phyloP scores from a whole-genome alignment of 2,113 vertebrate genomes.

The Toxotes chatareus region DNA sequence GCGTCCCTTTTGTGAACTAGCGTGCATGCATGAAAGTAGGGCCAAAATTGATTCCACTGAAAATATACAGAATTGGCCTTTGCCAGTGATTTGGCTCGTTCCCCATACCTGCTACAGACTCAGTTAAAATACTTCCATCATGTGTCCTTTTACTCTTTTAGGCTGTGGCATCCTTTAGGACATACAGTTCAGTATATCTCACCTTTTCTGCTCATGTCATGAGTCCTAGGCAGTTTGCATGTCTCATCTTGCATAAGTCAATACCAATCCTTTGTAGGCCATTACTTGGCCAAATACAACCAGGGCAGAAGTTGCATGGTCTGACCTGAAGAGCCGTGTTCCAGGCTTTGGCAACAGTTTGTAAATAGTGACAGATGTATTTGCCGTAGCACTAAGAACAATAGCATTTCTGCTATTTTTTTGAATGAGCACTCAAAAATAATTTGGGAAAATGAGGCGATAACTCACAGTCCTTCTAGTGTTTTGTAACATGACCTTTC shows the following conservation, averaged over 20 bases:
- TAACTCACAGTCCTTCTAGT: background rate
- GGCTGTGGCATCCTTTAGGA: conserved; percentile 2
- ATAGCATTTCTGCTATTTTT: background rate
- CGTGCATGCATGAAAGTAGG: conserved; percentile 33
- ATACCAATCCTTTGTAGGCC: conserved; percentile 63
- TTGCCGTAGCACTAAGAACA: background rate
- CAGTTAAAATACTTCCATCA: background rate
- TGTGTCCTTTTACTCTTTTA: conserved; percentile 15
- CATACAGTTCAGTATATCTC: background rate
- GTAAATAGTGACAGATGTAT: background rate
- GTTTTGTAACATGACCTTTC: background rate
- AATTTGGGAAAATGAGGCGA: background rate
- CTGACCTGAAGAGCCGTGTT: conserved; percentile 50
- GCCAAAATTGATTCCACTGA: conserved; percentile 46
- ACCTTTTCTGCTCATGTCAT: conserved; percentile 25
- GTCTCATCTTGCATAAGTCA: conserved; percentile 52
- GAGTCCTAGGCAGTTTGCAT: conserved; percentile 11
- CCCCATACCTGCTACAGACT: conserved; percentile 15
- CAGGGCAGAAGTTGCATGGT: background rate
- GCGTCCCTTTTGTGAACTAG: conserved; percentile 44
- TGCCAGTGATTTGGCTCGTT: conserved; percentile 36
- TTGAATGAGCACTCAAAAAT: background rate
- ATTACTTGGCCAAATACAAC: conserved; percentile 63
- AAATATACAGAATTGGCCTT: conserved; percentile 34
- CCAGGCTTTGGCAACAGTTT: conserved; percentile 28